Evolutionary conservation across 2,797 vertebrate genomes (phyloP), one percentile per base, ranked within the genome.

Genomic region (Dendrocincla tyrannina): DNA sequence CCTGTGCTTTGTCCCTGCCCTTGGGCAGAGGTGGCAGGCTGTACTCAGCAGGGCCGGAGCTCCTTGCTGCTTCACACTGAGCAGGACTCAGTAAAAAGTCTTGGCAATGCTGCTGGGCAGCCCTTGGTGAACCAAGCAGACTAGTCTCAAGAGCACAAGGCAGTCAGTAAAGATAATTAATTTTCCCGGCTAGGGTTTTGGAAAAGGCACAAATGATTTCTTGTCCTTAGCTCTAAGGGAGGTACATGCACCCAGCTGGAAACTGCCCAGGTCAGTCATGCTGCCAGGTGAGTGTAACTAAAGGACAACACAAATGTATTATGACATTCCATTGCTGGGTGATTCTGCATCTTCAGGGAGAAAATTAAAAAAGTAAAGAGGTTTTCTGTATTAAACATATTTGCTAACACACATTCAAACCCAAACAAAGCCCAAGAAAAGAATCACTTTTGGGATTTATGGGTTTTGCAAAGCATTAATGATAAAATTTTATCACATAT

Each of bases 1-100:
- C n/a, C 39, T 41, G 59, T 44, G 66, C 58, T 63, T 90, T 69
- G 88, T 95, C 85, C 52, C 92, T 93, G 85, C 37, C 59, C 80
- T 30, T 56, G 82, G 77, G 50, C 68, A 53, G 44, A 74, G 56
- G 69, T 42, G 25, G n/a, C 50, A 89, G 50, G 62, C 37, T n/a
- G 55, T 49, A 50, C 37, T 50, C 3, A 2, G 73, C 1, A 3
- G 37, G 3, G 6, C 4, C 0, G 3, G 10, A 80, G 50, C 55
- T 66, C 68, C 80, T 68, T 18, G 2, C 37, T 68, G 20, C 75
- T 76, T 42, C 42, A 53, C 2, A 3, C 35, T 24, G 47, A 91
- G 56, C 47, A 63, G 30, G 20, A 35, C 47, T 85, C 15, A 7
- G 33, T 30, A 42, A 24, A 68, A 56, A 3, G 12, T 62, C 81